Evolutionary conservation across 2,888 invertebrate genomes (phyloP), one percentile per base, ranked within the genome.

Genomic region (Cremastinae sp.): DNA sequence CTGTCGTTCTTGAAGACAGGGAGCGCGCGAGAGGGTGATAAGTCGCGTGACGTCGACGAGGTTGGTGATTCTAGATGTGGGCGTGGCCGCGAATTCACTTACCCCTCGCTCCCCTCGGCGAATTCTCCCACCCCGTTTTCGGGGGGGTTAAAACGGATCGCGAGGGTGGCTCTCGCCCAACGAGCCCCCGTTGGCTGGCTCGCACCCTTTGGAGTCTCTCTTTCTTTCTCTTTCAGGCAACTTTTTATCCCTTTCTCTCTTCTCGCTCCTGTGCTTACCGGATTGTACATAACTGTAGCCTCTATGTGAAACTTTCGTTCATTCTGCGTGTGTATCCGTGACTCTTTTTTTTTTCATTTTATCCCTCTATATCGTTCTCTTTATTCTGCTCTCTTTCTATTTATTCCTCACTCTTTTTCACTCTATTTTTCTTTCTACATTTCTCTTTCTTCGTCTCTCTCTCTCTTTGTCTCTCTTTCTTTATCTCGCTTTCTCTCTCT

Each of bases 21-120:
- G 66, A 79, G 70, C 76, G 75, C 73, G 74, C 72, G 85, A 88
- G 88, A 87, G 88, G 88, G 88, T 87, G 89, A 89, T 89, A 89
- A 89, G 88, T 89, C 88, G 88, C 86, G 88, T 84, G 88, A 88
- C 87, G 87, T 85, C 85, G 86, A 85, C 84, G 85, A 85, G 84
- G 84, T 82, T 81, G 86, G 85, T 87, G 86, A 87, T 86, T 84
- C 81, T 81, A 81, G 81, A 83, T 82, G 84, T 84, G 84, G 87
- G 88, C 87, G 87, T 87, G 87, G 87, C 81, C 82, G 81, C 41
- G 59, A 64, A 59, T 68, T 74, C 66, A 45, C 70, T 45, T 70
- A 49, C 70, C 79, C 74, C 69, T 61, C 79, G 73, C 64, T 74
- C 76, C 69, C 80, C 78, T 79, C 71, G 66, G 70, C 59, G 58